A percentile compares a stretch with the other conserved stretches of the same genome.
Conservation (phyloP, 2,888 invertebrate genomes). For the Drosophila demipolita region DNA sequence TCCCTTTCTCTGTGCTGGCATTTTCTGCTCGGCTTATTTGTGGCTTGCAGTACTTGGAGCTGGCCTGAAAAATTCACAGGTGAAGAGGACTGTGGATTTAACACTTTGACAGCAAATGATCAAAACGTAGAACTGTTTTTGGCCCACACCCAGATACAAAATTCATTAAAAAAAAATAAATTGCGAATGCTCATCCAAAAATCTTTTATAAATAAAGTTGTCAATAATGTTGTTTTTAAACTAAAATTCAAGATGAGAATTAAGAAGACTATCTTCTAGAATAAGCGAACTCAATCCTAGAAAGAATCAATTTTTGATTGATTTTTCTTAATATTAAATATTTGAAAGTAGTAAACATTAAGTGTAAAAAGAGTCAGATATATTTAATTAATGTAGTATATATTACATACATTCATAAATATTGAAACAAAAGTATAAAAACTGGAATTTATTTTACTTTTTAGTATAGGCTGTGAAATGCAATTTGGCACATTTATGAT, state of each 20-base stretch:
- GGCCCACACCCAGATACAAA: not conserved
- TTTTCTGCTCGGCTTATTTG: conserved; percentile 79
- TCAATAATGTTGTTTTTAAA: not conserved
- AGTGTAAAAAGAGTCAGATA: not conserved
- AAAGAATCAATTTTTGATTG: too few relatives aligned
- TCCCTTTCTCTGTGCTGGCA: conserved; percentile 37
- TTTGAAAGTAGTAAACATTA: not conserved
- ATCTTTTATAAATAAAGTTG: not conserved
- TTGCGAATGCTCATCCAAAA: not conserved
- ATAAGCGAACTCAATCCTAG: not conserved
- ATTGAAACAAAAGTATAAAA: not conserved
- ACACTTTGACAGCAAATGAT: conserved; percentile 25
- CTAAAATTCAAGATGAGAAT: not conserved
- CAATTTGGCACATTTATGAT: not conserved
- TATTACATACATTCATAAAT: not conserved
- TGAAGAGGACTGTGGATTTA: conserved; percentile 31
- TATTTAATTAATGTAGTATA: not conserved
- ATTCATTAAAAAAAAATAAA: not conserved
- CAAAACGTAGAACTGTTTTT: not conserved
- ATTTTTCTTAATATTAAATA: not conserved
- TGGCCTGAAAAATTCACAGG: conserved; percentile 36
- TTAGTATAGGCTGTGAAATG: not conserved
- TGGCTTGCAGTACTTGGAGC: conserved; percentile 36
- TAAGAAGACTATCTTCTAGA: not conserved
- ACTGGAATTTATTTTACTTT: not conserved